A percentile compares a stretch with the other conserved stretches of the same genome.
phyloP scores from a whole-genome alignment of 2,113 vertebrate species.

The Ardeotis arabs region DNA sequence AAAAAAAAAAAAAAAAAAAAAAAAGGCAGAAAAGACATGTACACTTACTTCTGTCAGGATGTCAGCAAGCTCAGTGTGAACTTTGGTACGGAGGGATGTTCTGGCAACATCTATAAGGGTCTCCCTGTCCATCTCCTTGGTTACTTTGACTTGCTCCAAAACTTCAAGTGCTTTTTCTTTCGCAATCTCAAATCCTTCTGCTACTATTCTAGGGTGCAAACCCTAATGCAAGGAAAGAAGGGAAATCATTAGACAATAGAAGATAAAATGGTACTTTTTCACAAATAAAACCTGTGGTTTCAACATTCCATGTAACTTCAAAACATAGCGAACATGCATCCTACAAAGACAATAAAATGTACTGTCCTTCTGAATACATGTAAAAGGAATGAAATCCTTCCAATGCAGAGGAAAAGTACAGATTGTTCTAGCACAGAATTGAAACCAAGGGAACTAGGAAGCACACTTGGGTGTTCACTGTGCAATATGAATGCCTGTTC shows the following conservation, averaged over 20 bases:
- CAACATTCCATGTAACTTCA: fast-evolving
- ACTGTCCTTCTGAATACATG: slow-evolving; percentile 82
- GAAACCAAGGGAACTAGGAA: slow-evolving; percentile 79
- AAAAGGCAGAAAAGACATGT: background rate
- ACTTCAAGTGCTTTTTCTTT: slow-evolving; percentile 91
- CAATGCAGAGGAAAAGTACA: slow-evolving; percentile 83
- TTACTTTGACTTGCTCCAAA: slow-evolving; percentile 91
- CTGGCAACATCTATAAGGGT: slow-evolving; percentile 90
- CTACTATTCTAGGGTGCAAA: slow-evolving; percentile 93
- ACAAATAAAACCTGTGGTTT: background rate
- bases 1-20: no score
- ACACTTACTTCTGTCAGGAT: slow-evolving; percentile 90
- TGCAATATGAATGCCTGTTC: background rate
- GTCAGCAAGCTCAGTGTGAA: slow-evolving; percentile 91
- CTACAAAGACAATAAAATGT: slow-evolving; percentile 38
- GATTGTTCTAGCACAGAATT: slow-evolving; percentile 78
- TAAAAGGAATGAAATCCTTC: slow-evolving; percentile 74
- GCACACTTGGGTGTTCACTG: slow-evolving; percentile 81
- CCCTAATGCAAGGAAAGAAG: slow-evolving; percentile 76
- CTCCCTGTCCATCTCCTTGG: slow-evolving; percentile 92
- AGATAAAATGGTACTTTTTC: background rate
- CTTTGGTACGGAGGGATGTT: slow-evolving; percentile 95
- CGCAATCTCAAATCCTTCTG: slow-evolving; percentile 95
- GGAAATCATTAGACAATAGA: background rate
- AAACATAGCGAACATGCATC: fast-evolving